phyloP scores from a whole-genome alignment of 2,797 vertebrate genomes.

The Pipistrellus nathusii region DNA sequence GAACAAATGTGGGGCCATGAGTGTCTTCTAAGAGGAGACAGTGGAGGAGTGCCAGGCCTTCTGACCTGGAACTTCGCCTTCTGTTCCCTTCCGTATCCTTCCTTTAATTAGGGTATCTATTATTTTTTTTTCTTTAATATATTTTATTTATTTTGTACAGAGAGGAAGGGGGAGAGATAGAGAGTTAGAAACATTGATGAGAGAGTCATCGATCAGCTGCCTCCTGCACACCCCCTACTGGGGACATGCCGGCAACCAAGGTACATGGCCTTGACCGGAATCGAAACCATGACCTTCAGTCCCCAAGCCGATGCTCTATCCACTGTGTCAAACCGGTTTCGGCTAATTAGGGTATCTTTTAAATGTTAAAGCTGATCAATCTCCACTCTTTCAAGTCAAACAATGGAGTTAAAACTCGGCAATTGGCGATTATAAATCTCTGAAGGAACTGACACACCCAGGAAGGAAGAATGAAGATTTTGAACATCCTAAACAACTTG shows the following conservation, averaged over 20 bases:
- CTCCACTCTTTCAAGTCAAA: slow-evolving; percentile 58
- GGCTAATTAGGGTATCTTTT: slow-evolving; percentile 10
- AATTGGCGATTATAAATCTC: slow-evolving; percentile 2
- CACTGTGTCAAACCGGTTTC: too few relatives aligned
- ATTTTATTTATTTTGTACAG: too few relatives aligned
- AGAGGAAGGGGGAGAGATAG: too few relatives aligned
- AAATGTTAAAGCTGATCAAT: slow-evolving; percentile 26
- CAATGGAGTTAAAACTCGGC: slow-evolving; percentile 9
- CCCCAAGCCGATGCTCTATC: too few relatives aligned
- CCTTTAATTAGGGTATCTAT: slow-evolving; percentile 12
- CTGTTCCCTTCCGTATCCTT: slow-evolving; percentile 39
- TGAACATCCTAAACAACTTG: background rate
- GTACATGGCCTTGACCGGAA: too few relatives aligned
- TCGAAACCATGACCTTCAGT: too few relatives aligned
- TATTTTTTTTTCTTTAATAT: background rate
- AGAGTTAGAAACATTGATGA: too few relatives aligned
- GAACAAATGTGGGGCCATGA: slow-evolving; percentile 28
- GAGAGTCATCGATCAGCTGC: too few relatives aligned
- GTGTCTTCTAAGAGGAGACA: background rate
- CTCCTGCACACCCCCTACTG: too few relatives aligned
- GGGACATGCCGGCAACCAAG: too few relatives aligned
- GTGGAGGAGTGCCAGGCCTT: slow-evolving; percentile 37
- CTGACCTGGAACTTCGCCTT: slow-evolving; percentile 24
- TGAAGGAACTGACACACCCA: background rate
- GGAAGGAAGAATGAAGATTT: slow-evolving; percentile 14